Evolutionary conservation across 2,888 invertebrate species (phyloP).

Genomic region (Leucoma salicis): DNA sequence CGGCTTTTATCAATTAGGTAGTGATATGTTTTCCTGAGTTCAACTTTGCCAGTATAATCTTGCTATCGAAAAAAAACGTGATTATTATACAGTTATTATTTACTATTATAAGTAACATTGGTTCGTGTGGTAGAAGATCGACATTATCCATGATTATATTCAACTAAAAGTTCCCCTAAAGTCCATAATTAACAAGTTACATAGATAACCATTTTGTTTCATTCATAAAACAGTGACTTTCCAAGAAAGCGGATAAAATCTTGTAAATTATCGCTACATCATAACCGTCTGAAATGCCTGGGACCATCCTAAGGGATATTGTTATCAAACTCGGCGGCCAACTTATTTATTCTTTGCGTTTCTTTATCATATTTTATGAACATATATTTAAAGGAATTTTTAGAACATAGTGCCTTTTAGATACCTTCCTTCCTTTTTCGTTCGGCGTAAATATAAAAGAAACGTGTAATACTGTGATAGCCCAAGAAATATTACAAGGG

Average conservation of each 20-base stretch:
- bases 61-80: too few species aligned
- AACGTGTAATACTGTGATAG: background rate
- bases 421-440: background rate
- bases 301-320: conserved; percentile 36
- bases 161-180: too few species aligned
- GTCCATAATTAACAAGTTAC: background rate
- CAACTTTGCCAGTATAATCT: too few species aligned
- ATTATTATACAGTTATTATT: too few species aligned
- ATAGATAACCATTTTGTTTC: background rate
- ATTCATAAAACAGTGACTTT: background rate
- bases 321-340: conserved; percentile 39
- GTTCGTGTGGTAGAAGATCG: too few species aligned
- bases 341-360: background rate
- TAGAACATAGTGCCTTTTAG: background rate
- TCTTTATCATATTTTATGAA: background rate
- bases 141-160: too few species aligned
- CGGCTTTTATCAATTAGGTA: too few species aligned
- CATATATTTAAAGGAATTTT: background rate
- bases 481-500: background rate
- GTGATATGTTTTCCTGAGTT: too few species aligned
- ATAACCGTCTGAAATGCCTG: conserved; percentile 34
- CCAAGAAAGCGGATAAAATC: background rate
- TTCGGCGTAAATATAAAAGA: background rate
- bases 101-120: too few species aligned
- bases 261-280: background rate